Conservation (phyloP, 2,888 invertebrate genomes). For the Melikaiella ostensackeni region DNA sequence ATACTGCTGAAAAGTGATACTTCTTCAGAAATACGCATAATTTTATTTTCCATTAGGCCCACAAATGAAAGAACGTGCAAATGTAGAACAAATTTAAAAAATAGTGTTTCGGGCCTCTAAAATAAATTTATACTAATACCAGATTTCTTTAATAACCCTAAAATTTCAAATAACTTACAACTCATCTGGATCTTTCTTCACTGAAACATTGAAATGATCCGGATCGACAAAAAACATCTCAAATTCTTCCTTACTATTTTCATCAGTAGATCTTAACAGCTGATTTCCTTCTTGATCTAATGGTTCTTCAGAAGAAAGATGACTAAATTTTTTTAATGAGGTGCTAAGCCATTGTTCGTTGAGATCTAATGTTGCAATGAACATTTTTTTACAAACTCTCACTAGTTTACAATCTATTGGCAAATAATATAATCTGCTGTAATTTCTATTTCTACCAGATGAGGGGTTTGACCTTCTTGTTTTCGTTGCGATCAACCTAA, state of each 20-base stretch:
- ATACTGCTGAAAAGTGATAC: too few species aligned
- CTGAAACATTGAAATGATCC: too few species aligned
- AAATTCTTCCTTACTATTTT: not conserved
- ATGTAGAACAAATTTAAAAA: too few species aligned
- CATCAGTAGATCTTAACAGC: not conserved
- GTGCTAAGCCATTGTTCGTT: not conserved
- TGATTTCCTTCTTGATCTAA: not conserved
- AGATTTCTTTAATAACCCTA: too few species aligned
- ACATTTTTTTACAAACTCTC: not conserved
- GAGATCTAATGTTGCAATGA: not conserved
- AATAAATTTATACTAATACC: too few species aligned
- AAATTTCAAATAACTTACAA: too few species aligned
- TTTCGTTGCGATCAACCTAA: not conserved
- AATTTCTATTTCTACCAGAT: not conserved
- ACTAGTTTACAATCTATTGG: not conserved
- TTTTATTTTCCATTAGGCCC: too few species aligned
- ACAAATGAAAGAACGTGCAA: too few species aligned
- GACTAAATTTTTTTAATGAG: not conserved
- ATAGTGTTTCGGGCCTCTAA: too few species aligned
- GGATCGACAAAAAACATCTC: not conserved
- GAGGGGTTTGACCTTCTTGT: not conserved
- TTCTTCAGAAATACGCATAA: too few species aligned
- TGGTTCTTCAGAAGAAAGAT: not conserved
- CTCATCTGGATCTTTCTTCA: too few species aligned
- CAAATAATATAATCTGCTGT: not conserved